phyloP scores from a whole-genome alignment of 2,888 invertebrate genomes.

The Clitarchus hookeri region DNA sequence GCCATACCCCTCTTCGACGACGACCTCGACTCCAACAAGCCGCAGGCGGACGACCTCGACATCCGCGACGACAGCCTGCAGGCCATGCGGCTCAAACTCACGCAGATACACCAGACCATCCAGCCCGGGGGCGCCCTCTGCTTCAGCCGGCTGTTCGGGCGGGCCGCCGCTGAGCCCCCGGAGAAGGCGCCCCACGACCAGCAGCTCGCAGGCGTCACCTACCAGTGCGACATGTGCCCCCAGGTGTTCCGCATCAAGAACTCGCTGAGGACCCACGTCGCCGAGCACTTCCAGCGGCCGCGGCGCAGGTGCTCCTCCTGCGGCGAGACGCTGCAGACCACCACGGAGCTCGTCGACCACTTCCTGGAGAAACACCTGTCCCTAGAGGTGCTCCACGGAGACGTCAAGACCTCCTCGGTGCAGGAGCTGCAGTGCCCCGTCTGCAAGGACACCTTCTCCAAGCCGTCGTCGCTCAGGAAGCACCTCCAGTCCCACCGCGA shows the following conservation, averaged over 20 bases:
- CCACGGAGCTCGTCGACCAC: neutral
- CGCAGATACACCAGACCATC: neutral
- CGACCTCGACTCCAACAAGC: neutral
- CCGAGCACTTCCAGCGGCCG: neutral
- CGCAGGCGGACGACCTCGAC: neutral
- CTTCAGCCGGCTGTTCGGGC: neutral
- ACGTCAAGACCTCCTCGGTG: neutral
- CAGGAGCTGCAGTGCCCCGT: neutral
- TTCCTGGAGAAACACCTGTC: neutral
- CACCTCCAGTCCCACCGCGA: neutral
- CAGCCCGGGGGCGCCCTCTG: neutral
- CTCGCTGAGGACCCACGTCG: neutral
- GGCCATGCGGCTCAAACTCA: neutral
- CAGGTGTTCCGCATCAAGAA: neutral
- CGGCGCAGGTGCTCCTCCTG: neutral
- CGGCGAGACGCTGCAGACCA: neutral
- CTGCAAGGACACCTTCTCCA: neutral
- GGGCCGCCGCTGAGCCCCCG: neutral
- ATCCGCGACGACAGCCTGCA: conserved; percentile 25
- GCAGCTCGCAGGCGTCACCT: neutral
- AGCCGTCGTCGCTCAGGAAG: neutral
- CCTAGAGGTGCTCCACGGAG: neutral
- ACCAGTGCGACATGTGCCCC: neutral
- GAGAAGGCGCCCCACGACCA: neutral
- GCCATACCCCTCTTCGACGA: neutral